Percentiles rank a stretch among this genome's conserved stretches.
These are phyloP conservation scores for Aporophyla lueneburgensis DNA, from an alignment of 2,888 invertebrate genomes.

Conservation along the genomic window DNA sequence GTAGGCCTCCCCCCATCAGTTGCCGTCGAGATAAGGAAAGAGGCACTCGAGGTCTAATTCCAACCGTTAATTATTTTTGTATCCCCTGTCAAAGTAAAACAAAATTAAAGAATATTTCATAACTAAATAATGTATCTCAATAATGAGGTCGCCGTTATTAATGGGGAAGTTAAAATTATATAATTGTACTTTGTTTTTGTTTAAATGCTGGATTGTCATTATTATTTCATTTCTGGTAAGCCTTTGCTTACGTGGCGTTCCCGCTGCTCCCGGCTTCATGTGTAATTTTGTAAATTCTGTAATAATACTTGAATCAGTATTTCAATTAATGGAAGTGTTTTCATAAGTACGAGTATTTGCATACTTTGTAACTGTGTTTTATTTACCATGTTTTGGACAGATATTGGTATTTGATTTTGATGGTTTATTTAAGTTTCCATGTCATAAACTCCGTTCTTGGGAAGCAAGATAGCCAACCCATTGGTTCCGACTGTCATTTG, in stretches of 20 bases:
- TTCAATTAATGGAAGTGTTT: background rate
- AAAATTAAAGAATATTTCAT: slow-evolving; percentile 64
- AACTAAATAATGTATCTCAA: slow-evolving; percentile 52
- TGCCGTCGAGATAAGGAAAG: slow-evolving; percentile 48
- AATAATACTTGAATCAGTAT: background rate
- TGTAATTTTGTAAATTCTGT: background rate
- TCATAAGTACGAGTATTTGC: background rate
- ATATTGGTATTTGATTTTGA: background rate
- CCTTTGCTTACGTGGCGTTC: background rate
- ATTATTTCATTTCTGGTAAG: background rate
- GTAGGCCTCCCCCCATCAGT: slow-evolving; percentile 15
- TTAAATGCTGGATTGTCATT: background rate
- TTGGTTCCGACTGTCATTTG: too few relatives aligned
- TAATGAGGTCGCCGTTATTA: slow-evolving; percentile 37
- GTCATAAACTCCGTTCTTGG: background rate
- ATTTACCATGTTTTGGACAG: background rate
- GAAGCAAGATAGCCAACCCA: too few relatives aligned
- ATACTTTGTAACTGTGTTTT: background rate
- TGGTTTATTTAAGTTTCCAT: background rate
- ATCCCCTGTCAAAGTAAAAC: slow-evolving; percentile 67
- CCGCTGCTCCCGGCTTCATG: background rate
- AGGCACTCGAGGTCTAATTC: slow-evolving; percentile 63
- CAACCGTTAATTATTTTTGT: slow-evolving; percentile 67
- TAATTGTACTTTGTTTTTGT: slow-evolving; percentile 1
- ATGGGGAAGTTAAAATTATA: background rate